Evolutionary conservation across 2,797 vertebrate species (phyloP).

Genomic region (Spea hammondii): DNA sequence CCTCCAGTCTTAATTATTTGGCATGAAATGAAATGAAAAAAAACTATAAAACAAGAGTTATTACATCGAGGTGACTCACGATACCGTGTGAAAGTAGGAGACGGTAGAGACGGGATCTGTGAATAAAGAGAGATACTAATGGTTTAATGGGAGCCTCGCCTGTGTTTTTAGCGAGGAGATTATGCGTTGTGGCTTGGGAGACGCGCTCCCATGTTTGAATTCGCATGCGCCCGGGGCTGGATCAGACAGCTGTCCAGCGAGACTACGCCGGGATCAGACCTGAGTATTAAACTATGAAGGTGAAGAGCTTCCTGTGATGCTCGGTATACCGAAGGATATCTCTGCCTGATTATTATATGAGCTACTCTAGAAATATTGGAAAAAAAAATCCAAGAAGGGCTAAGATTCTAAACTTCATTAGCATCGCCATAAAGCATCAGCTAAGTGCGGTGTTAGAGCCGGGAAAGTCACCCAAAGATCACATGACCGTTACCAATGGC

Average conservation of each 20-base stretch:
- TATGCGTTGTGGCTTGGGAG: slow-evolving; percentile 15
- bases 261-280: background rate
- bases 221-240: no score
- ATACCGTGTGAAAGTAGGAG: slow-evolving; percentile 18
- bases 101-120: background rate
- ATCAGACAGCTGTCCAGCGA: background rate
- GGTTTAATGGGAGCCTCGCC: slow-evolving; percentile 10
- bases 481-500: no score
- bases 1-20: background rate
- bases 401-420: no score
- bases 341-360: no score
- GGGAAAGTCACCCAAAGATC: no score
- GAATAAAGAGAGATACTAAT: slow-evolving; percentile 4
- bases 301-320: no score
- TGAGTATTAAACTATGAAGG: no score
- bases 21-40: background rate
- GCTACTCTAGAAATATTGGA: no score
- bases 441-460: no score
- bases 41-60: background rate
- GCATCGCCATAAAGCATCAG: no score
- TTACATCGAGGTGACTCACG: background rate
- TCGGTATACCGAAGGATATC: no score
- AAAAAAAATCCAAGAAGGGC: no score
- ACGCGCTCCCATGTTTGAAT: background rate
- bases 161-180: slow-evolving; percentile 15